These are phyloP conservation scores for Trissolcus japonicus DNA, from an alignment of 2,888 invertebrate genomes.

Conservation along the genomic window DNA sequence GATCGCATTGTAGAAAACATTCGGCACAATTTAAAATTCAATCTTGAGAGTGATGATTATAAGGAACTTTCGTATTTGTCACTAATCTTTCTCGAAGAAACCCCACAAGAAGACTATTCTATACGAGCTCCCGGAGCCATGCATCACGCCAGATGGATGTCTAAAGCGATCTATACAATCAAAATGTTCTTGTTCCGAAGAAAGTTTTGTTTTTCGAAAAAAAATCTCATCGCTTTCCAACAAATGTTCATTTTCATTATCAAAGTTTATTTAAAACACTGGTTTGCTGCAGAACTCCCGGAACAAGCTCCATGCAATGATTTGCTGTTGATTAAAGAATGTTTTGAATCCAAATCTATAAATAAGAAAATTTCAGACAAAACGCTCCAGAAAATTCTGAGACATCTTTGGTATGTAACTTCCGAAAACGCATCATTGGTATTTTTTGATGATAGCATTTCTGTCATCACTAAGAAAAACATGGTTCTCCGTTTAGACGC, in stretches of 20 bases:
- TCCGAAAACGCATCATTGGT: not conserved
- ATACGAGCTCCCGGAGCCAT: constrained; percentile 10
- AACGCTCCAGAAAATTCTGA: not conserved
- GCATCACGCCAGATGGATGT: constrained; percentile 13
- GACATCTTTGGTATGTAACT: not conserved
- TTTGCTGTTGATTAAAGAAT: constrained; percentile 2
- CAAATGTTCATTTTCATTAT: constrained; percentile 6
- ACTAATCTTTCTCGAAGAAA: not conserved
- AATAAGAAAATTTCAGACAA: not conserved
- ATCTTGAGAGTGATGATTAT: not conserved
- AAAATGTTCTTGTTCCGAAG: constrained; percentile 11
- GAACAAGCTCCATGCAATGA: constrained; percentile 5
- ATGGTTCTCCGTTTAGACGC: not conserved
- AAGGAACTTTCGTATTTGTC: not conserved
- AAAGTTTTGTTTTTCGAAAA: not conserved
- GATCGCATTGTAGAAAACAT: constrained; percentile 8
- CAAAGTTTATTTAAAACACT: constrained; percentile 1
- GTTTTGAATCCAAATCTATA: not conserved
- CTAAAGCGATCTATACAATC: constrained; percentile 11
- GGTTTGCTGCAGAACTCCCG: constrained; percentile 11
- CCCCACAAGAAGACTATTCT: not conserved
- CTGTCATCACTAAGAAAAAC: not conserved
- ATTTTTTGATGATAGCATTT: constrained; percentile 1
- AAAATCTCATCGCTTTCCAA: not conserved
- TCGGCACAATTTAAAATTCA: not conserved